These are phyloP conservation scores for Thecocarcelia acutangulata DNA, from an alignment of 2,888 invertebrate species.

Conservation along the genomic window DNA sequence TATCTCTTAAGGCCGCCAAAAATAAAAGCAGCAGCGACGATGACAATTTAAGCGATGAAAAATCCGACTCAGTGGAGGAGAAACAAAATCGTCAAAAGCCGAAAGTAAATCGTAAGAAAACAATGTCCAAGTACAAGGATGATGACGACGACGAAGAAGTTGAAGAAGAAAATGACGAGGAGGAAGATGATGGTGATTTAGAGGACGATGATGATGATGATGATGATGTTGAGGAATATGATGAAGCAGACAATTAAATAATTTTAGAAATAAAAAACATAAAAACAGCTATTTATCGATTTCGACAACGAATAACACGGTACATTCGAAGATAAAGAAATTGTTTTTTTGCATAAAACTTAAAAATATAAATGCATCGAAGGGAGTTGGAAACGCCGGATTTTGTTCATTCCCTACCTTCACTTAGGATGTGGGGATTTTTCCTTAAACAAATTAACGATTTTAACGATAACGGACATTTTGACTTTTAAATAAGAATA, in stretches of 20 bases:
- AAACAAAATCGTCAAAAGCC: constrained; percentile 26
- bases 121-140: constrained; percentile 36
- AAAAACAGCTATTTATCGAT: too few species aligned
- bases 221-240: constrained; percentile 71
- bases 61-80: constrained; percentile 18
- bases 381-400: too few species aligned
- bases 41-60: constrained; percentile 66
- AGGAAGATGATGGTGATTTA: constrained; percentile 47
- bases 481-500: too few species aligned
- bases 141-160: constrained; percentile 50
- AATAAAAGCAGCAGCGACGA: constrained; percentile 61
- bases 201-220: constrained; percentile 70
- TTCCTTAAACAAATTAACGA: too few species aligned
- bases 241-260: constrained; percentile 68
- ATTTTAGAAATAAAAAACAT: too few species aligned
- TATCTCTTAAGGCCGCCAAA: constrained; percentile 72
- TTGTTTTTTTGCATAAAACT: too few species aligned
- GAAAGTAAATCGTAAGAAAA: constrained; percentile 39
- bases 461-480: too few species aligned
- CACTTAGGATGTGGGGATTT: too few species aligned
- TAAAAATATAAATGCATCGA: too few species aligned
- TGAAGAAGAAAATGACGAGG: constrained; percentile 65
- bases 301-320: too few species aligned
- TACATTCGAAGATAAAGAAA: too few species aligned
- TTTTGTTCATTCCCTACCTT: too few species aligned